Evolutionary conservation across 2,888 invertebrate species (phyloP).

Genomic region (Electrophaes corylata): DNA sequence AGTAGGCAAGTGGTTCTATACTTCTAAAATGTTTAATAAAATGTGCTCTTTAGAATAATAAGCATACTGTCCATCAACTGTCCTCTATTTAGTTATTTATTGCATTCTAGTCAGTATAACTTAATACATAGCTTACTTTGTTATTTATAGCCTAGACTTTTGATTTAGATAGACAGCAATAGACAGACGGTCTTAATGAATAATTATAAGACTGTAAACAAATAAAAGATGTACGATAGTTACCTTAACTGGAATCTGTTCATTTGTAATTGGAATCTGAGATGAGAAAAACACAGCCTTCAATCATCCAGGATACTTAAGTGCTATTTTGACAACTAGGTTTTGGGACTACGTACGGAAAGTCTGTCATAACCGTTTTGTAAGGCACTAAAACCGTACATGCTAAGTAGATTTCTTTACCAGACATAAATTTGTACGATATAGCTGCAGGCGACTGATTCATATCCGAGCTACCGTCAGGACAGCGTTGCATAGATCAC

Average conservation of each 20-base stretch:
- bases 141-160: slow-evolving; percentile 16
- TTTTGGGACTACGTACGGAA: too few relatives aligned
- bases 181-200: slow-evolving; percentile 17
- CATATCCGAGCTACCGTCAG: too few relatives aligned
- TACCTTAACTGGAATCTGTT: slow-evolving; percentile 5
- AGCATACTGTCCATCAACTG: slow-evolving; percentile 20
- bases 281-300: slow-evolving; percentile 12
- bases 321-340: too few relatives aligned
- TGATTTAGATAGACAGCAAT: slow-evolving; percentile 28
- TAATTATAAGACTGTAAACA: slow-evolving; percentile 19
- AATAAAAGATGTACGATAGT: slow-evolving; percentile 1
- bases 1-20: too few relatives aligned
- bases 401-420: too few relatives aligned
- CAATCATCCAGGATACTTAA: slow-evolving; percentile 6
- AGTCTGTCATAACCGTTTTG: too few relatives aligned
- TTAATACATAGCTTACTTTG: neutral
- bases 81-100: slow-evolving; percentile 23
- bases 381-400: too few relatives aligned
- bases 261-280: slow-evolving; percentile 21
- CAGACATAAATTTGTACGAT: too few relatives aligned
- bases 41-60: neutral
- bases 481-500: too few relatives aligned
- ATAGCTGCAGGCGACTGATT: too few relatives aligned
- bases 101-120: slow-evolving; percentile 8
- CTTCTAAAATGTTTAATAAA: neutral